Evolutionary conservation across 2,888 invertebrate genomes (phyloP).

Genomic region (Atethmia centrago): DNA sequence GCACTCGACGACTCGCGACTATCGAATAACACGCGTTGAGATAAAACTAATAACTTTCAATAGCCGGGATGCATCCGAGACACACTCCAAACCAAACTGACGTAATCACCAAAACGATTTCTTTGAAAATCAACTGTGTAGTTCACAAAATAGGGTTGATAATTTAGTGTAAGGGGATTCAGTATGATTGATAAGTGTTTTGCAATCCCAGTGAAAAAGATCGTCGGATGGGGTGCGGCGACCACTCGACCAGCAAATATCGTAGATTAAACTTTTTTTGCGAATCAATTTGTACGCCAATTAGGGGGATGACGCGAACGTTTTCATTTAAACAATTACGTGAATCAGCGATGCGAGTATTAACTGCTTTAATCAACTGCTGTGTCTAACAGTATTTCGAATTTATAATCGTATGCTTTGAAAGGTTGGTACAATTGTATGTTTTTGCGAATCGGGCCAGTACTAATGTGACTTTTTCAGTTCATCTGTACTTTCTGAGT

Average conservation of each 20-base stretch:
- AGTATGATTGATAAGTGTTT: conserved; percentile 17
- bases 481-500: neutral
- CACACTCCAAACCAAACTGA: neutral
- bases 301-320: conserved; percentile 64
- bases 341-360: conserved; percentile 39
- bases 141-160: rapidly evolving
- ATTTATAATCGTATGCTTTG: neutral
- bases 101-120: neutral
- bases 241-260: conserved; percentile 64
- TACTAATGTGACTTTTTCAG: neutral
- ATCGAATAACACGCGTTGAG: conserved; percentile 60
- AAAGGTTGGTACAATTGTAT: neutral
- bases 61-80: conserved; percentile 46
- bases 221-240: conserved; percentile 56
- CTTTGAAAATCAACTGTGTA: neutral
- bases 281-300: conserved; percentile 72
- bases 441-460: neutral
- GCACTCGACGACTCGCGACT: conserved; percentile 34
- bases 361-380: conserved; percentile 31
- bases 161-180: neutral
- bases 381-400: conserved; percentile 24
- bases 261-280: conserved; percentile 67
- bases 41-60: conserved; percentile 62
- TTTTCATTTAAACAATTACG: conserved; percentile 60
- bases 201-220: conserved; percentile 46